Evolutionary conservation across 2,888 invertebrate genomes (phyloP), one percentile per base, ranked within the genome.

Genomic region (Adineta ricciae): DNA sequence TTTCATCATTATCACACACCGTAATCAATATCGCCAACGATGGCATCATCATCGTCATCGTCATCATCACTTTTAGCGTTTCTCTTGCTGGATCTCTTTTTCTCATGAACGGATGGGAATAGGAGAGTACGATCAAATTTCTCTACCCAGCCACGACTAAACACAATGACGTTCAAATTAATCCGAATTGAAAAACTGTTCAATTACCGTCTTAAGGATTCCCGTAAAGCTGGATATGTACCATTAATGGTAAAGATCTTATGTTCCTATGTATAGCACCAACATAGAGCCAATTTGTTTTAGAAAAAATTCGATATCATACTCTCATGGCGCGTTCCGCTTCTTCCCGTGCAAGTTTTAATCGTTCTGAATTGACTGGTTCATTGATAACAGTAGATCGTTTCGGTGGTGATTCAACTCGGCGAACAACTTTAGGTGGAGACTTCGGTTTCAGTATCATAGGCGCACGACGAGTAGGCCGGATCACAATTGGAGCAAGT

Each of bases 171-270:
- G 2, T 19, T 32, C 27, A 64, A 27, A 64, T 64, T 32, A 14
- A 32, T 19, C 27, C 16, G 14, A 27, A 16, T 16, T 36, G 19
- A 50, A 2, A 50, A 1, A 32, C 2, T 24, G 19, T 64, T 3
- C 27, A n/a, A n/a, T 27, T n/a, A 64, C 64, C 27, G 49, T 52
- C 90, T 86, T 14, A 91, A 86, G 86, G 88, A 88, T 83, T 89
- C 88, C 56, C 91, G 87, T 9, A 91, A 88, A 41, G 89, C 88
- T 11, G 89, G 88, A 86, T 91, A 91, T 8, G 90, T 90, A 16
- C 91, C 91, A 85, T 90, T 89, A 27, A 91, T 90, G 4, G 90
- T 90, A 87, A 91, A 91, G 50, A 91, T 88, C 87, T 89, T 89
- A 49, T 88, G 88, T 84, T 88, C 87, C 90, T 86, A 73, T 5